Evolutionary conservation across 2,888 invertebrate genomes (phyloP).

Genomic region (Synanthedon tipuliformis): DNA sequence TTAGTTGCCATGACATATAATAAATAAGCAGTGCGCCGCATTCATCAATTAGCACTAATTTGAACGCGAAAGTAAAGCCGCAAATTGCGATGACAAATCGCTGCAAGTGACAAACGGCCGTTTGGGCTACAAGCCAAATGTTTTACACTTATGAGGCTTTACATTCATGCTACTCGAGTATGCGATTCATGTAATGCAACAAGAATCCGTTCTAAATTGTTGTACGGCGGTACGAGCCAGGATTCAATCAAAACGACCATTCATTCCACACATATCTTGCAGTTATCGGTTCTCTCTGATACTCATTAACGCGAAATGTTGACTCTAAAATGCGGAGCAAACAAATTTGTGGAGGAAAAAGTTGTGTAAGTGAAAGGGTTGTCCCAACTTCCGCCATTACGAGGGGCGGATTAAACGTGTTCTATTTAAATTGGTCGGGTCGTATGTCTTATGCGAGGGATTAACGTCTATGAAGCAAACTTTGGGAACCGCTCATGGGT

Average conservation of each 20-base stretch:
- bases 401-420: constrained; percentile 15
- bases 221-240: too few relatives aligned
- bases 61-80: neutral
- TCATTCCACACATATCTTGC: too few relatives aligned
- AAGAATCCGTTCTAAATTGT: too few relatives aligned
- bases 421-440: constrained; percentile 30
- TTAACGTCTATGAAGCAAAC: constrained; percentile 23
- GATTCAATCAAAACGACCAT: too few relatives aligned
- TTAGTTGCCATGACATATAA: too few relatives aligned
- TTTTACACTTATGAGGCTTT: too few relatives aligned
- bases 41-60: too few relatives aligned
- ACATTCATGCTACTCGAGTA: too few relatives aligned
- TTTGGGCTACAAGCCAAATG: too few relatives aligned
- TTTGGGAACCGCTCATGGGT: constrained; percentile 6
- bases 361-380: constrained; percentile 9
- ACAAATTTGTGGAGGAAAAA: constrained; percentile 25
- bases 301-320: neutral
- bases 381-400: constrained; percentile 28
- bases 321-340: constrained; percentile 1
- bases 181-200: too few relatives aligned
- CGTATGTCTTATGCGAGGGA: constrained; percentile 23
- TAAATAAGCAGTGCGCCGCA: too few relatives aligned
- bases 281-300: neutral
- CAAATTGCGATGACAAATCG: neutral
- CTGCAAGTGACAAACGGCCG: too few relatives aligned